Conservation (phyloP, 2,888 invertebrate genomes). For the Limnephilus lunatus region DNA sequence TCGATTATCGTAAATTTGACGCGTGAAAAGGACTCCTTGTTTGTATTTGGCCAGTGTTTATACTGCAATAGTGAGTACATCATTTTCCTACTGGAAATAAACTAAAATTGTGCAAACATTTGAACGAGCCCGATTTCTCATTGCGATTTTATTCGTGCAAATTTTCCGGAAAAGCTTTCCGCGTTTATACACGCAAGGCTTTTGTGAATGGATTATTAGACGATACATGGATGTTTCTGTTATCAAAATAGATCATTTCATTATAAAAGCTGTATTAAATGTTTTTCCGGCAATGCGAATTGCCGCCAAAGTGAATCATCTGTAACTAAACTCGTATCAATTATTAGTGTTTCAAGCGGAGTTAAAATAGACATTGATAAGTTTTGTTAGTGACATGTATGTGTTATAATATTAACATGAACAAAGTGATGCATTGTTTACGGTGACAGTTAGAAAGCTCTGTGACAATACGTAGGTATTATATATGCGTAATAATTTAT, state of each 20-base stretch:
- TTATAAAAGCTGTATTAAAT: not conserved
- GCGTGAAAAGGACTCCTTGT: constrained; percentile 47
- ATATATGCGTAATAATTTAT: not conserved
- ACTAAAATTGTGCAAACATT: constrained; percentile 49
- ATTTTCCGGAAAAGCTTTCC: constrained; percentile 21
- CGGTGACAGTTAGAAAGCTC: not conserved
- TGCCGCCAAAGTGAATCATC: not conserved
- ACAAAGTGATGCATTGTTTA: not conserved
- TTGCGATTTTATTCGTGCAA: constrained; percentile 6
- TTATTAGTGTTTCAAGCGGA: not conserved
- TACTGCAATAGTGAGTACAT: constrained; percentile 22
- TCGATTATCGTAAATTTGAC: constrained; percentile 52
- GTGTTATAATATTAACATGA: not conserved
- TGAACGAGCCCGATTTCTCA: not conserved
- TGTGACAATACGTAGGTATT: not conserved
- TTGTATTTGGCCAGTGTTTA: constrained; percentile 47
- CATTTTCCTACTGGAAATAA: constrained; percentile 32
- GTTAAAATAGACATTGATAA: no score
- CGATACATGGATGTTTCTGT: constrained; percentile 21
- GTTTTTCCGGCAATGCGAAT: not conserved
- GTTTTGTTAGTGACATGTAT: not conserved
- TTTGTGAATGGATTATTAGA: constrained; percentile 7
- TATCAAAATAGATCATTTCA: not conserved
- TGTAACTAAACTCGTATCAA: not conserved
- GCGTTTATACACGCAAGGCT: not conserved